phyloP scores from a whole-genome alignment of 2,113 vertebrate species.

The Hymenochirus boettgeri region DNA sequence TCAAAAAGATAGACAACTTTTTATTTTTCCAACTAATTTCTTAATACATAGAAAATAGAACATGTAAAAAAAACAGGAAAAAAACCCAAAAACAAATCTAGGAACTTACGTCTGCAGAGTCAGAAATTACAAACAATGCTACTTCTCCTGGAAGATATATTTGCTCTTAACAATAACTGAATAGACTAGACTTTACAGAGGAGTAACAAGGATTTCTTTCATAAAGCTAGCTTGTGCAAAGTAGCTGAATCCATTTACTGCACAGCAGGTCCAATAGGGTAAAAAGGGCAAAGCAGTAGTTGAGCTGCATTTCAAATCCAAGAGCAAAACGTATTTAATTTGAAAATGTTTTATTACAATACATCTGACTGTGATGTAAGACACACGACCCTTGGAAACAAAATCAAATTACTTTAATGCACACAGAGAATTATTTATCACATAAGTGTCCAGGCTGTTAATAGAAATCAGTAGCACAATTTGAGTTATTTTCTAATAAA shows the following conservation, averaged over 20 bases:
- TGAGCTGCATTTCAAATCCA: constrained; percentile 23
- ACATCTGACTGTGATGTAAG: constrained; percentile 12
- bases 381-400: constrained; percentile 28
- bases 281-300: constrained; percentile 1
- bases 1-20: no score
- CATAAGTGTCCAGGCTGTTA: constrained; percentile 12
- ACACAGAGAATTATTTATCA: constrained; percentile 29
- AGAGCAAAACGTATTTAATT: constrained; percentile 19
- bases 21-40: no score
- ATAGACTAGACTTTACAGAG: not conserved
- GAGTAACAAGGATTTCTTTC: not conserved
- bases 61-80: not conserved
- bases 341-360: constrained; percentile 24
- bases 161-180: not conserved
- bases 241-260: not conserved
- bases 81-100: not conserved
- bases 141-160: no score
- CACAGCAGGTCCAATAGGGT: not conserved
- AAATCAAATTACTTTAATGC: constrained; percentile 38
- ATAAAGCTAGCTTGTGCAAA: constrained; percentile 2
- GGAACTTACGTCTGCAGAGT: no score
- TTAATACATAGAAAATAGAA: no score
- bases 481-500: no score
- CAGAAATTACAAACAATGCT: no score
- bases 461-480: not conserved